Evolutionary conservation across 2,113 vertebrate genomes (phyloP), one percentile per base, ranked within the genome.

Genomic region (Butorides virescens): DNA sequence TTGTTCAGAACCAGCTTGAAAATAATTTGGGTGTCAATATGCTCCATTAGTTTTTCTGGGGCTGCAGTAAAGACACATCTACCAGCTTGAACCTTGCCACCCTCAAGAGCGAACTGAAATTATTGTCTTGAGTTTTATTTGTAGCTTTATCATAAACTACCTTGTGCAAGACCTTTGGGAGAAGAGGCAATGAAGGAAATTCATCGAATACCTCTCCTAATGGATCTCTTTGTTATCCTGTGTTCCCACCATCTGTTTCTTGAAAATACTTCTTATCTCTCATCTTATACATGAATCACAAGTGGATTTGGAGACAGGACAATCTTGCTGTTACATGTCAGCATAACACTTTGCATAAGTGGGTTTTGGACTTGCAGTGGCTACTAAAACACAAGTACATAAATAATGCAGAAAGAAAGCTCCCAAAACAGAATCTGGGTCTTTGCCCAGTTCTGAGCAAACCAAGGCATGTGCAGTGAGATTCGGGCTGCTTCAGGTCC

Each of bases 381-480:
- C 80, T 85, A 56, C 61, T 95, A 71, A 82, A 93, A 78, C 36
- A 52, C 0, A 1, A 79, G 44, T 9, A 52, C 1, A 61, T 79
- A 68, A 95, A 94, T 95, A 94, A 85, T 49, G 46, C 74, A 91
- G 61, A 32, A 89, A 49, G 55, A 1, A 84, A 75, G 39, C 39
- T 94, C 77, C 77, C 70, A 68, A 73, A 72, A 50, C 56, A 94
- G 80, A 85, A 65, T 17, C 84, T 95, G 93, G 25, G 77, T 56
- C 75, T 73, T 81, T 92, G 89, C 66, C 94, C 70, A 39, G 77
- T 34, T 89, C 87, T 67, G 39, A 91, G 66, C 76, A 90, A 89
- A 87, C 59, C 53, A 55, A 81, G 61, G 73, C 95, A 90, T 6
- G 21, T 85, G 88, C 42, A 47, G 72, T 5, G 62, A 58, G 63